Evolutionary conservation across 2,113 vertebrate genomes (phyloP).

Genomic region (Eurypyga helias): DNA sequence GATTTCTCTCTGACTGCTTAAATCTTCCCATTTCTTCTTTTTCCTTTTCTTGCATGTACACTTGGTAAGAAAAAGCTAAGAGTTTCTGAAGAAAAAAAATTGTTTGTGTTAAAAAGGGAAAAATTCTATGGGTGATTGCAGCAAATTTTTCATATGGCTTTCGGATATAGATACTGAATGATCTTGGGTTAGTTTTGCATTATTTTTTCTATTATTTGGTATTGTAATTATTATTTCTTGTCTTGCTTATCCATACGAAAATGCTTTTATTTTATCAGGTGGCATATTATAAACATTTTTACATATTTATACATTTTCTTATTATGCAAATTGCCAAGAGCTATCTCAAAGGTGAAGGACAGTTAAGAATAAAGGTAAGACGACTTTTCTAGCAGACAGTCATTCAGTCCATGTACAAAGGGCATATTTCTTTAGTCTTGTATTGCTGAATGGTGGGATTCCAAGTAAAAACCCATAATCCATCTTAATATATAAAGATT

Average conservation of each 20-base stretch:
- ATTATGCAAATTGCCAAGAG: conserved; percentile 60
- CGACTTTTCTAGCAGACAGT: not conserved
- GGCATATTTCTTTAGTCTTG: not conserved
- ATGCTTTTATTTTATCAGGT: conserved; percentile 67
- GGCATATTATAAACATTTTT: conserved; percentile 68
- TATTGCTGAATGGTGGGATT: too few relatives aligned
- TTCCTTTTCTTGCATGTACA: not conserved
- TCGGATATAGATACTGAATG: not conserved
- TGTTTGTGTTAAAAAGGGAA: not conserved
- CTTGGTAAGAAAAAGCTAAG: not conserved
- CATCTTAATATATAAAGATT: too few relatives aligned
- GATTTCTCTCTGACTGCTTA: conserved; percentile 33
- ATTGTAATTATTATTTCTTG: conserved; percentile 52
- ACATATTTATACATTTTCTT: conserved; percentile 69
- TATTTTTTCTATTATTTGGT: not conserved
- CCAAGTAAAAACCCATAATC: too few relatives aligned
- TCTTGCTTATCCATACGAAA: conserved; percentile 40
- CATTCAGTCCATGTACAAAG: conserved; percentile 8
- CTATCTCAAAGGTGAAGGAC: conserved; percentile 64
- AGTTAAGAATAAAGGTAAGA: conserved; percentile 59
- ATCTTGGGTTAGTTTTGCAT: not conserved
- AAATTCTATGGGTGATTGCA: not conserved
- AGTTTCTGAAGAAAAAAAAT: not conserved
- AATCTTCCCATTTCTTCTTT: conserved; percentile 10
- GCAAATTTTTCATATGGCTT: not conserved